Evolutionary conservation across 2,888 invertebrate species (phyloP).

Genomic region (Chrysolina americana): DNA sequence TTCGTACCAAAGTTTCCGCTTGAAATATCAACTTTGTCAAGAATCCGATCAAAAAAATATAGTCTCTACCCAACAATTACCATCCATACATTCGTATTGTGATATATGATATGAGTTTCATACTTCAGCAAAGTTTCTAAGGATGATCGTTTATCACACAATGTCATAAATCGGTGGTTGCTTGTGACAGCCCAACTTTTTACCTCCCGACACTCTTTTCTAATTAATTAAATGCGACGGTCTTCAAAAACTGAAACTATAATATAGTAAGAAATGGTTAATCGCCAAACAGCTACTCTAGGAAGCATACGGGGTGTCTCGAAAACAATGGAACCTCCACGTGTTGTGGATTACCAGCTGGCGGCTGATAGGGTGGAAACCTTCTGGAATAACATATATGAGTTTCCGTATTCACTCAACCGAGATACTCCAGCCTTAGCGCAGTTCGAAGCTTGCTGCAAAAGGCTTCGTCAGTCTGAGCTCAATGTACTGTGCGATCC

Average conservation of each 20-base stretch:
- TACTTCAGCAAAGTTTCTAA: constrained; percentile 16
- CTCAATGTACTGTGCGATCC: no score
- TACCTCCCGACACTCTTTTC: constrained; percentile 14
- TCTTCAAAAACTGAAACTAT: background rate
- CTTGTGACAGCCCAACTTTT: constrained; percentile 2
- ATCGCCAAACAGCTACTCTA: background rate
- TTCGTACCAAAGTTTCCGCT: background rate
- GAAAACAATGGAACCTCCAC: no score
- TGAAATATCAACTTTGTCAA: background rate
- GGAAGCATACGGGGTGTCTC: no score
- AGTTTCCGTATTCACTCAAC: no score
- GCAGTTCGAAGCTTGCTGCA: no score
- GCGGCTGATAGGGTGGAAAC: no score
- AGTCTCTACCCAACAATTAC: background rate
- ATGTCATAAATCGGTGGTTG: constrained; percentile 10
- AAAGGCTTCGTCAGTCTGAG: no score
- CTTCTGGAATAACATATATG: no score
- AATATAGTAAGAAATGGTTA: background rate
- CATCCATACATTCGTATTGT: constrained; percentile 14
- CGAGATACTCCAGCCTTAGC: no score
- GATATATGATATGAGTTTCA: constrained; percentile 15
- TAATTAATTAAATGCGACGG: constrained; percentile 18
- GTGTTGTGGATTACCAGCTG: no score
- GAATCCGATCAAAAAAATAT: background rate
- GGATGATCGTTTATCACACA: constrained; percentile 6